Base-by-base conservation (phyloP, 2,888 invertebrate genomes). In the Aproaerema taeniolella region DNA sequence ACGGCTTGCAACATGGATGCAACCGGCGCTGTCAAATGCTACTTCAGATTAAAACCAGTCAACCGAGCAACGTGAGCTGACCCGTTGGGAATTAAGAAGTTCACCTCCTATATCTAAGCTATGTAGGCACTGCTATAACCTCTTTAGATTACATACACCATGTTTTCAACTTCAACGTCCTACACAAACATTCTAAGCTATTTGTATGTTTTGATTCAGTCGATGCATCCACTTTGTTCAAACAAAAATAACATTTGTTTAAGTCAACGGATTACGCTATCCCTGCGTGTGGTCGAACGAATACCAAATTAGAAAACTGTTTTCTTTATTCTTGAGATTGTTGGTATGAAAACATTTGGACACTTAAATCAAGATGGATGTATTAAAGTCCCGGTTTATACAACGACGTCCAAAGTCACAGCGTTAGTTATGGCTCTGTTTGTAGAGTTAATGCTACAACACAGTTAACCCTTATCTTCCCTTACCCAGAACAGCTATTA, bases 251-350 rank as follows among this genome's bases (percentile, higher is more conserved):
- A 45, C 50, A 34, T 31, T 38, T 31, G 31, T 41, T 42, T 35
- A n/a, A 9, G 26, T 29, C 41, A 41, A 38, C 17, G 34, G 34
- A 16, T 24, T 14, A 6, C 29, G 17, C 50, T 52, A 50, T 39
- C 50, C 50, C 52, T 54, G 58, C 55, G 61, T 61, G 61, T 60
- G 52, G 55, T 47, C 31, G 38, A 29, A 36, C 40, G 37, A 39
- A 39, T 49, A 49, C 55, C 26, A 47, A 55, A 49, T 52, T 56
- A 58, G 55, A 54, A 46, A 45, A 35, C 35, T 16, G 31, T 32
- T 42, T 43, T 41, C 42, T 43, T 44, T 42, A 24, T 25, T 39
- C 26, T 13, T 29, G 25, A 31, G 35, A 35, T 35, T 40, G 42
- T 42, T 46, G 34, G 28, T 34, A 30, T 37, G 28, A 40, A 36